phyloP scores from a whole-genome alignment of 2,797 vertebrate genomes.

The Odontamblyopus rebecca region DNA sequence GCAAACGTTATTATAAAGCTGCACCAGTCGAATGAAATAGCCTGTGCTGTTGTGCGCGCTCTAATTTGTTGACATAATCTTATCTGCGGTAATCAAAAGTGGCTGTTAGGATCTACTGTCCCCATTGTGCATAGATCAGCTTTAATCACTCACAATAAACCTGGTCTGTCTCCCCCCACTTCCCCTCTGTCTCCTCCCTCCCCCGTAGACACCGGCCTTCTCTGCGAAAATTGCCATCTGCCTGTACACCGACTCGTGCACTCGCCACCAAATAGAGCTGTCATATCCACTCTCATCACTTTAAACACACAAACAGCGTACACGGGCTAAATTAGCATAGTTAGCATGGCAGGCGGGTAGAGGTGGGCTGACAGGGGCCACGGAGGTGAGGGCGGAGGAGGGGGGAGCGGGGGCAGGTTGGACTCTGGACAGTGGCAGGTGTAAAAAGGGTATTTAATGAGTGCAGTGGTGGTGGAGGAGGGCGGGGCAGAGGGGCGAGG shows the following conservation, averaged over 20 bases:
- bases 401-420: slow-evolving; percentile 18
- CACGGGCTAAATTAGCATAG: slow-evolving; percentile 17
- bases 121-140: slow-evolving; percentile 17
- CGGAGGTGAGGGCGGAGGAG: slow-evolving; percentile 20
- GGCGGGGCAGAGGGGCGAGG: neutral
- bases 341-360: slow-evolving; percentile 21
- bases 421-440: slow-evolving; percentile 50
- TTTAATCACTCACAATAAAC: slow-evolving; percentile 40
- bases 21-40: neutral
- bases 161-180: slow-evolving; percentile 5
- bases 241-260: slow-evolving; percentile 39
- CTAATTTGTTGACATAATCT: slow-evolving; percentile 9
- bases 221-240: slow-evolving; percentile 42
- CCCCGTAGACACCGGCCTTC: neutral
- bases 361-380: slow-evolving; percentile 38
- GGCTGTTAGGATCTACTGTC: neutral
- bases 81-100: slow-evolving; percentile 12
- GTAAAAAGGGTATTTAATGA: slow-evolving; percentile 55
- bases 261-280: slow-evolving; percentile 53
- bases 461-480: slow-evolving; percentile 6
- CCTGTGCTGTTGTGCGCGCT: neutral
- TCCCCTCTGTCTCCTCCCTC: too few relatives aligned
- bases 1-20: neutral
- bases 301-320: slow-evolving; percentile 12
- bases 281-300: slow-evolving; percentile 39